Conservation (phyloP, 2,797 vertebrate genomes). For the Gobio occitaniae region DNA sequence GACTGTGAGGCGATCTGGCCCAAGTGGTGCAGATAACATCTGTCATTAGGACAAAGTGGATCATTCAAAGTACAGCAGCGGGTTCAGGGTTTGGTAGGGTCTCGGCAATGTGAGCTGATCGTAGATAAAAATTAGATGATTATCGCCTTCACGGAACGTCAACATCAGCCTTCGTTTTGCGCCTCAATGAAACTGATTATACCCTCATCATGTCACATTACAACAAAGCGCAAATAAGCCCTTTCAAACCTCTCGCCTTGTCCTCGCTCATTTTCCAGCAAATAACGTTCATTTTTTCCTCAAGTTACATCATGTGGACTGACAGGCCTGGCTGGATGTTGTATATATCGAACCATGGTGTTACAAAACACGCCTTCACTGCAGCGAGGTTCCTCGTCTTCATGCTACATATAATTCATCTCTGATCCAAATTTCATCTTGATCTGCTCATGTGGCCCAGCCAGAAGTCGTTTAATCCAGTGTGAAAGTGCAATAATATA, state of each 20-base stretch:
- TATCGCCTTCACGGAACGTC: constrained; percentile 66
- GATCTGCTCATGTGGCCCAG: constrained; percentile 1
- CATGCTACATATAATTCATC: constrained; percentile 26
- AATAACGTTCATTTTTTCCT: constrained; percentile 71
- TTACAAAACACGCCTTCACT: not conserved
- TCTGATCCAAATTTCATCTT: constrained; percentile 15
- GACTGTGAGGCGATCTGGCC: constrained; percentile 64
- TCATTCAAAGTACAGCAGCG: constrained; percentile 41
- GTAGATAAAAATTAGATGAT: constrained; percentile 58
- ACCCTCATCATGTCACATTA: constrained; percentile 71
- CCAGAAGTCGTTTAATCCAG: not conserved
- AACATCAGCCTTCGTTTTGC: constrained; percentile 43
- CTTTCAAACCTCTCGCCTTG: constrained; percentile 68
- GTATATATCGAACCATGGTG: not conserved
- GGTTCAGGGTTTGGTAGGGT: constrained; percentile 19
- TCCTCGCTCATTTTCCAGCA: constrained; percentile 58
- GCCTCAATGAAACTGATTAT: constrained; percentile 72
- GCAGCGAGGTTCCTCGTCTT: constrained; percentile 25
- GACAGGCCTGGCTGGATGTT: constrained; percentile 62
- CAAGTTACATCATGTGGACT: constrained; percentile 74
- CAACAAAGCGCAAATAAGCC: constrained; percentile 67
- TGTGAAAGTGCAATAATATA: constrained; percentile 34
- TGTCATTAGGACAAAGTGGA: constrained; percentile 42
- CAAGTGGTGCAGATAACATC: constrained; percentile 36
- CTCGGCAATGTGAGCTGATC: constrained; percentile 31